phyloP scores from a whole-genome alignment of 2,888 invertebrate genomes.

The Anorthoa munda region DNA sequence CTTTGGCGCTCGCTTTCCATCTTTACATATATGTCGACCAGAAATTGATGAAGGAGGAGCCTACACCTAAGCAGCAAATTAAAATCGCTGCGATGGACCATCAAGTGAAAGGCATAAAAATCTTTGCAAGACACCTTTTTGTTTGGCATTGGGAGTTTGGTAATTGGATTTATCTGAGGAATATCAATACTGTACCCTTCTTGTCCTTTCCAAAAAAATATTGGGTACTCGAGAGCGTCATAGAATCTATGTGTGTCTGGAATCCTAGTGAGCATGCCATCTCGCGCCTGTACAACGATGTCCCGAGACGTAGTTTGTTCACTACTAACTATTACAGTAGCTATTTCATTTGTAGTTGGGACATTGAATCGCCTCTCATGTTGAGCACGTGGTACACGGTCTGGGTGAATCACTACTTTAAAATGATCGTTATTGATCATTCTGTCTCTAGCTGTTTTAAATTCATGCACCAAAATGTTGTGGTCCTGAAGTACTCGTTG shows the following conservation, averaged over 20 bases:
- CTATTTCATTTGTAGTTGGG: slow-evolving; percentile 3
- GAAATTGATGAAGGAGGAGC: not conserved
- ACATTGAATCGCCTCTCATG: slow-evolving; percentile 1
- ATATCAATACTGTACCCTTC: slow-evolving; percentile 11
- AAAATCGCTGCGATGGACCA: slow-evolving; percentile 3
- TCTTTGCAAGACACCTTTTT: slow-evolving; percentile 2
- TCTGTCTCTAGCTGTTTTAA: slow-evolving; percentile 10
- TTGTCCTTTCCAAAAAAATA: slow-evolving; percentile 10
- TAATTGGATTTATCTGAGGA: slow-evolving; percentile 2
- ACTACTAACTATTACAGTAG: slow-evolving; percentile 7
- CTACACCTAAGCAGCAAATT: slow-evolving; percentile 2
- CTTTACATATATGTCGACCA: not conserved
- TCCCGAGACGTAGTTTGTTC: slow-evolving; percentile 2
- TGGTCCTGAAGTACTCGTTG: not conserved
- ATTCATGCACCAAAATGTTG: slow-evolving; percentile 1
- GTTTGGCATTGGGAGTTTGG: not conserved
- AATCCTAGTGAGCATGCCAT: not conserved
- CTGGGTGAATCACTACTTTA: slow-evolving; percentile 4
- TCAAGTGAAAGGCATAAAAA: slow-evolving; percentile 6
- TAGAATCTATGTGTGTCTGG: slow-evolving; percentile 8
- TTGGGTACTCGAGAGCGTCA: slow-evolving; percentile 12
- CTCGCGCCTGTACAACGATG: not conserved
- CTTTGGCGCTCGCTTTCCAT: slow-evolving; percentile 3
- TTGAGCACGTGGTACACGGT: not conserved
- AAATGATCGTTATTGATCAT: not conserved